A percentile compares a stretch with the other conserved stretches of the same genome.
These are phyloP conservation scores for Podarcis cretensis DNA, from an alignment of 2,113 vertebrate genomes.

Conservation along the genomic window DNA sequence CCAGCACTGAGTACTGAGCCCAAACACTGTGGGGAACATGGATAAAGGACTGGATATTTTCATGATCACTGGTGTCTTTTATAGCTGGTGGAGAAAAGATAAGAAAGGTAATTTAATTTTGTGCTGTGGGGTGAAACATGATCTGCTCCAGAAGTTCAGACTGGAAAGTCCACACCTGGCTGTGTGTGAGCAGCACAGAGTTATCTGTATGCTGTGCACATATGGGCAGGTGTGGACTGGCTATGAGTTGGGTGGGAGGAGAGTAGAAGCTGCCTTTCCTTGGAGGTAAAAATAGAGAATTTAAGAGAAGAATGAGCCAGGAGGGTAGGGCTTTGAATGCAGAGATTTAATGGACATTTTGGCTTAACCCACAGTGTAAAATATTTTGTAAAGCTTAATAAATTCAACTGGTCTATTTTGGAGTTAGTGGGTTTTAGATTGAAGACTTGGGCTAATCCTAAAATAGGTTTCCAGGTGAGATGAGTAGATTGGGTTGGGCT, in stretches of 20 bases:
- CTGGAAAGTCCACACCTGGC: slow-evolving; percentile 7
- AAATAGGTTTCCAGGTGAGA: background rate
- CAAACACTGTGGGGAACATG: background rate
- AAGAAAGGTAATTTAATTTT: slow-evolving; percentile 23
- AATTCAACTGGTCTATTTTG: background rate
- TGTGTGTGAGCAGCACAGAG: background rate
- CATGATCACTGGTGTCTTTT: background rate
- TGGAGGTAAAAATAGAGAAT: background rate
- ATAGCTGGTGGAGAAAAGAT: background rate
- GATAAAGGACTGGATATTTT: background rate
- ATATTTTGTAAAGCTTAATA: background rate
- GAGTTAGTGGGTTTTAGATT: background rate
- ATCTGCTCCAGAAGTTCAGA: background rate
- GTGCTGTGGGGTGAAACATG: background rate
- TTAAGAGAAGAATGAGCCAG: background rate
- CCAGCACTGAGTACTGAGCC: accelerated
- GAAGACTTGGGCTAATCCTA: background rate
- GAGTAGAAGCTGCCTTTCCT: background rate
- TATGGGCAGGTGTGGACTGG: slow-evolving; percentile 11
- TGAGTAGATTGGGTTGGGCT: background rate
- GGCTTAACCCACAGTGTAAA: background rate
- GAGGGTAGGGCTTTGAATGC: background rate
- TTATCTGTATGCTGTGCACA: background rate
- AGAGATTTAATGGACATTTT: background rate
- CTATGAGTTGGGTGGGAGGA: background rate